Conservation (phyloP, 2,113 vertebrate genomes). For the Hydrochoerus hydrochaeris region DNA sequence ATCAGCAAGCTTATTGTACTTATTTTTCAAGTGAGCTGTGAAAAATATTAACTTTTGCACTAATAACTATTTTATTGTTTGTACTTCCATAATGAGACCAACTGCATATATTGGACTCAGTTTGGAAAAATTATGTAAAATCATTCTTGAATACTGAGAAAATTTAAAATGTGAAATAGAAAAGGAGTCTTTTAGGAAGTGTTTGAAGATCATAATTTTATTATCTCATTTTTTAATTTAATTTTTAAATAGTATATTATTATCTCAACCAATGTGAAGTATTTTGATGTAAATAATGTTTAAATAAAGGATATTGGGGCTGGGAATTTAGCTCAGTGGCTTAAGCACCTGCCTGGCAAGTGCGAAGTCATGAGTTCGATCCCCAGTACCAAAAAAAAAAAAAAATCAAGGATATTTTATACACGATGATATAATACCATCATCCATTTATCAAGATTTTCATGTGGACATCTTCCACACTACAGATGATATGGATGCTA, state of each 20-base stretch:
- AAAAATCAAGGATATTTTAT: too few species aligned
- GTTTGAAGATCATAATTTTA: background rate
- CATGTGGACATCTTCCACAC: background rate
- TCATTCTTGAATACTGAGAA: background rate
- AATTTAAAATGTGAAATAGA: background rate
- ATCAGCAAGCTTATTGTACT: background rate
- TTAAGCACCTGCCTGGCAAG: too few species aligned
- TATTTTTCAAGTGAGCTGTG: accelerated
- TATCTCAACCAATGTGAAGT: background rate
- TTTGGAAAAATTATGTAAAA: background rate
- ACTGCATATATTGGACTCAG: background rate
- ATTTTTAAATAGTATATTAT: background rate
- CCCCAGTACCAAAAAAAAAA: too few species aligned
- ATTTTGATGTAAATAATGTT: background rate
- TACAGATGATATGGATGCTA: background rate
- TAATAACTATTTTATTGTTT: background rate
- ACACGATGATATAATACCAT: too few species aligned
- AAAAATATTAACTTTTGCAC: background rate
- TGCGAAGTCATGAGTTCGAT: too few species aligned
- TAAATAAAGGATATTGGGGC: background rate
- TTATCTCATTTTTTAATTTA: background rate
- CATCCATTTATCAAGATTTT: background rate
- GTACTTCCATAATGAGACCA: background rate
- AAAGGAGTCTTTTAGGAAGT: background rate
- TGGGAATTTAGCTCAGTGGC: too few species aligned